Evolutionary conservation across 2,113 vertebrate species (phyloP).

Genomic region (Phrynosoma blainvillii): DNA sequence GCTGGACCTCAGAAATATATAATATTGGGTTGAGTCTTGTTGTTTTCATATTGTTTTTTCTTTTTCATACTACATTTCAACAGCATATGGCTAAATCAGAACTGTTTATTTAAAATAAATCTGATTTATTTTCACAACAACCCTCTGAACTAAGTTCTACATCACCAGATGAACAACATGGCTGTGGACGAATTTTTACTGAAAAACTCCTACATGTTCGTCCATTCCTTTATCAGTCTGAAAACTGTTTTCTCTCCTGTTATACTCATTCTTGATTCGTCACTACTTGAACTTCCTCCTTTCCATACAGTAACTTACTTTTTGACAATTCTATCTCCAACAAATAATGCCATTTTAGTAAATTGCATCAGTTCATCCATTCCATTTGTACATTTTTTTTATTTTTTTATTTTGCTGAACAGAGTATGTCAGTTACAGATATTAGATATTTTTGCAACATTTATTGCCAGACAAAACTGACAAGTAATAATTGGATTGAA

Average conservation of each 20-base stretch:
- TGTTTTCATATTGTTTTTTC: background rate
- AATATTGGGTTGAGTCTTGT: background rate
- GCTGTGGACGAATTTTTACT: background rate
- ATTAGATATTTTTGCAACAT: background rate
- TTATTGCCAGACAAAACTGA: background rate
- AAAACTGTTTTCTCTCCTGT: background rate
- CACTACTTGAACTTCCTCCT: background rate
- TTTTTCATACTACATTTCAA: background rate
- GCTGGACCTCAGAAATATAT: background rate
- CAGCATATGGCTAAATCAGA: background rate
- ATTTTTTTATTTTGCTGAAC: background rate
- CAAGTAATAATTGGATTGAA: background rate
- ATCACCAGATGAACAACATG: background rate
- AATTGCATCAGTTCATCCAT: background rate
- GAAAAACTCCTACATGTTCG: background rate
- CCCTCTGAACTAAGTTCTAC: too few relatives aligned
- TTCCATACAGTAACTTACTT: background rate
- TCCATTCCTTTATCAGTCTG: too few relatives aligned
- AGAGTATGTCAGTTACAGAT: background rate
- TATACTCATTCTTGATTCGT: background rate
- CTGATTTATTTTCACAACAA: too few relatives aligned
- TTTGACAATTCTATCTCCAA: background rate
- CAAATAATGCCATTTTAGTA: background rate
- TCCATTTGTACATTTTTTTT: background rate
- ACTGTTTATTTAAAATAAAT: background rate